phyloP scores from a whole-genome alignment of 1,140 invertebrate genomes.

The Drosophila biarmipes region DNA sequence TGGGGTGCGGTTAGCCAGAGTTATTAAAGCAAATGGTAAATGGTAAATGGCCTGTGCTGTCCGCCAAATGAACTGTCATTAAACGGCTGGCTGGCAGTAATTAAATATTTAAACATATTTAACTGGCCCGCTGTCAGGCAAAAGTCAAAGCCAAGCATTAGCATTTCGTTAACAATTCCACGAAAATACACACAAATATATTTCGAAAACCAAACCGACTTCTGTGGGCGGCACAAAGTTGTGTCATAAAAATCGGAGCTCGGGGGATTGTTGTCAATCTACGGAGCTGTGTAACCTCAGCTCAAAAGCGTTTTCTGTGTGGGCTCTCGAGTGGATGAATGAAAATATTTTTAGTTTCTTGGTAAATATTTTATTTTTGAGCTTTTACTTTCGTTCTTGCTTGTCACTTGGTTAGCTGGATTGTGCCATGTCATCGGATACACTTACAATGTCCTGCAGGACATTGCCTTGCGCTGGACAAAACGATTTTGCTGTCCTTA shows the following conservation, averaged over 20 bases:
- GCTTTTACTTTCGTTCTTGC: slow-evolving; percentile 11
- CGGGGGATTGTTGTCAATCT: slow-evolving; percentile 9
- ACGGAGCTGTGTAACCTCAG: background rate
- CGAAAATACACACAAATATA: slow-evolving; percentile 29
- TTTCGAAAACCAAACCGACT: slow-evolving; percentile 10
- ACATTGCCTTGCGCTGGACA: slow-evolving; percentile 25
- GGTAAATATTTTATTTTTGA: slow-evolving; percentile 19
- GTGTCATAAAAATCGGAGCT: slow-evolving; percentile 4
- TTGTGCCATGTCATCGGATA: slow-evolving; percentile 18
- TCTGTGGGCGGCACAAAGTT: slow-evolving; percentile 26
- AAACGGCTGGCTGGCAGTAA: slow-evolving; percentile 59
- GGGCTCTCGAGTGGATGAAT: slow-evolving; percentile 11
- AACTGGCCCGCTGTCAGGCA: slow-evolving; percentile 35
- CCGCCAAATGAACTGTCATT: slow-evolving; percentile 53
- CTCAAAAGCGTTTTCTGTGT: slow-evolving; percentile 11
- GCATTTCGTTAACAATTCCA: slow-evolving; percentile 46
- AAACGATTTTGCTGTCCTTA: slow-evolving; percentile 26
- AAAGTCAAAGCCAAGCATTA: slow-evolving; percentile 63
- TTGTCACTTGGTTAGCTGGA: slow-evolving; percentile 35
- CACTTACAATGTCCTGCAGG: slow-evolving; percentile 28
- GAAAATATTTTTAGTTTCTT: slow-evolving; percentile 19
- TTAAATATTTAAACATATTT: slow-evolving; percentile 73
- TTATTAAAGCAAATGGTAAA: slow-evolving; percentile 60
- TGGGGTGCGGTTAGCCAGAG: slow-evolving; percentile 52
- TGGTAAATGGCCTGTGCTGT: slow-evolving; percentile 25